Evolutionary conservation across 2,797 vertebrate species (phyloP), one percentile per base, ranked within the genome.

Genomic region (Epinephelus awoara): DNA sequence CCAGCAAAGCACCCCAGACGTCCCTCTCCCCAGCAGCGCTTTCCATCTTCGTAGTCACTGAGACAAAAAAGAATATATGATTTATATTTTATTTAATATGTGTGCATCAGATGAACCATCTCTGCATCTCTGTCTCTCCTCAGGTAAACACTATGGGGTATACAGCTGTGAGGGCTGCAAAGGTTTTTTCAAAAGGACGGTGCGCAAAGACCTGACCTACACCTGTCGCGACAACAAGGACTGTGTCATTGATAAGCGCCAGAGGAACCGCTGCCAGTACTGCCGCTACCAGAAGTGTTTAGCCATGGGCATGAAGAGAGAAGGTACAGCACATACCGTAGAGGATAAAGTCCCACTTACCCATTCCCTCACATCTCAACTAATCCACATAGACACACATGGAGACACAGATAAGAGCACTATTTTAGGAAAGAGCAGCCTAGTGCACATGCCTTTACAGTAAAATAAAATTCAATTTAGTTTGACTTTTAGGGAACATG

Each of bases 241-340:
- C 96, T 99, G 98, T 75, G 90, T 98, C 56, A 98, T 99, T 0
- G 98, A 99, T 92, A 99, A 99, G 89, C 97, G 98, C 38, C 98
- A 99, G 95, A 96, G 98, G 83, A 99, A 99, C 94, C 97, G 98
- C 65, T 99, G 98, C 89, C 98, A 99, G 93, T 99, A 99, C 94
- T 99, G 98, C 93, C 98, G 98, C 90, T 99, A 99, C 91, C 98
- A 99, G 97, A 99, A 99, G 96, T 99, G 98, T 95, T 96, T 99
- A 66, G 97, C 98, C 57, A 99, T 99, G 98, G 98, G 98, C 90
- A 99, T 99, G 98, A 99, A 99, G 95, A 95, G 98, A 93, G 98
- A 99, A 97, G 98, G 97, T 99, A 96, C 95, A 96, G 91, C 92
- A 90, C 94, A 95, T 96, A 93, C 92, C 94, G 91, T 93, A 89